Evolutionary conservation across 1,140 invertebrate genomes (phyloP).

Genomic region (Lordiphosa clarofinis): DNA sequence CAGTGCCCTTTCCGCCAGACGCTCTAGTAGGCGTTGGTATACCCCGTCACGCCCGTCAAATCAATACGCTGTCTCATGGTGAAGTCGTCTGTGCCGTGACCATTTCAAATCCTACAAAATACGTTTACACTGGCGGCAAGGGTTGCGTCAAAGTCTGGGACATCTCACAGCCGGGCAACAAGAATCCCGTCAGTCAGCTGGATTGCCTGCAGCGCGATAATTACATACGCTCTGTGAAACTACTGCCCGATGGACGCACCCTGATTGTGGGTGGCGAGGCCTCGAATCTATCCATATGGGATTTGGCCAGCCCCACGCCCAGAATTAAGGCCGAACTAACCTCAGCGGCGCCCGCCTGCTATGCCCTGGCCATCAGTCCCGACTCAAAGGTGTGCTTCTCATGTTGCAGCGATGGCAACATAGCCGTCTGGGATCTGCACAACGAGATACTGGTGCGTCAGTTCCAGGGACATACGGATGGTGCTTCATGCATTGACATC

Average conservation of each 20-base stretch:
- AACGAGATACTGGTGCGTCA: conserved; percentile 95
- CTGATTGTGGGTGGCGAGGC: conserved; percentile 98
- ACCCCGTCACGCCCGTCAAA: conserved; percentile 93
- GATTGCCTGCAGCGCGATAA: conserved; percentile 98
- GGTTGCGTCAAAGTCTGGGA: conserved; percentile 99
- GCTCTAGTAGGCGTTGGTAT: conserved; percentile 95
- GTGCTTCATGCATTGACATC: conserved; percentile 98
- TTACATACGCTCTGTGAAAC: conserved; percentile 98
- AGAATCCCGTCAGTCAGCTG: conserved; percentile 93
- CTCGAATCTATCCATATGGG: conserved; percentile 97
- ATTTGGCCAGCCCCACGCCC: conserved; percentile 93
- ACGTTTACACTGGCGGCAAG: conserved; percentile 99
- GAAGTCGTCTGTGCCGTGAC: conserved; percentile 95
- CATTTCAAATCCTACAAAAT: conserved; percentile 93
- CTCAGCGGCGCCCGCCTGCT: conserved; percentile 98
- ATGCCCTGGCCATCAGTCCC: conserved; percentile 97
- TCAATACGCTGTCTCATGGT: conserved; percentile 95
- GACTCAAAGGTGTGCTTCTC: conserved; percentile 98
- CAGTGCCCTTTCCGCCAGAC: conserved; percentile 97
- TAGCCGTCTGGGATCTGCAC: conserved; percentile 96
- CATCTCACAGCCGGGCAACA: conserved; percentile 90
- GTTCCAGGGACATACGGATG: conserved; percentile 98
- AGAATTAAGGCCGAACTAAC: conserved; percentile 95
- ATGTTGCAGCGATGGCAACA: conserved; percentile 97
- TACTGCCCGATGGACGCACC: conserved; percentile 96